Percentiles rank a stretch among this genome's conserved stretches.
phyloP scores from a whole-genome alignment of 2,888 invertebrate genomes.

The Eurois occulta region DNA sequence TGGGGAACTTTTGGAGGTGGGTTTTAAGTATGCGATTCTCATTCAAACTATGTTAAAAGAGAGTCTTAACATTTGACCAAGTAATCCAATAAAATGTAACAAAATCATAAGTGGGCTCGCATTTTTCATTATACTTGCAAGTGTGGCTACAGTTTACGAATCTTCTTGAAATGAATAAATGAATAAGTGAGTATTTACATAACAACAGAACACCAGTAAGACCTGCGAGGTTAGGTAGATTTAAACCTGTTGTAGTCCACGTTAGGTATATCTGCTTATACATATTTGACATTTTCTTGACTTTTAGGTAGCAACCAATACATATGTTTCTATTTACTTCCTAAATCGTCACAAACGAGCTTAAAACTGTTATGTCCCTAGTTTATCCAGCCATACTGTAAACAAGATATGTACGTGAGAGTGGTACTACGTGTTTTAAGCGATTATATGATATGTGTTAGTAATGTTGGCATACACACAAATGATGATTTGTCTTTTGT shows the following conservation, averaged over 20 bases:
- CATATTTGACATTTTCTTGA: no score
- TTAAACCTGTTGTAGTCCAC: no score
- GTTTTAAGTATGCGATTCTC: not conserved
- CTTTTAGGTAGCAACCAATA: no score
- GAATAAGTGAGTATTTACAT: no score
- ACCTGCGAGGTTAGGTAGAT: no score
- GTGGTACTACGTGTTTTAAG: slow-evolving; percentile 24
- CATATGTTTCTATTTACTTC: no score
- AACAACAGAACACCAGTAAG: no score
- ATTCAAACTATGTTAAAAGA: not conserved
- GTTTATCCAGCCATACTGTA: not conserved
- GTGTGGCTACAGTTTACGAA: not conserved
- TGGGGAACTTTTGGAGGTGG: not conserved
- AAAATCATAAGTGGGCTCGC: not conserved
- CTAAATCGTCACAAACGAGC: not conserved
- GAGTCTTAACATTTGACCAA: not conserved
- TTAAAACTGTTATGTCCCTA: not conserved
- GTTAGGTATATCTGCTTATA: no score
- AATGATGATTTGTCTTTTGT: slow-evolving; percentile 14
- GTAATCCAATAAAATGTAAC: not conserved
- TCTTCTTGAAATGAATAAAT: not conserved
- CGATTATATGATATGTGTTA: not conserved
- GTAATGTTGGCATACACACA: slow-evolving; percentile 14
- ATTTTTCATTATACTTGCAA: not conserved
- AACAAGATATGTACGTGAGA: slow-evolving; percentile 43